phyloP scores from a whole-genome alignment of 2,888 invertebrate genomes.

The Sturmia bella region DNA sequence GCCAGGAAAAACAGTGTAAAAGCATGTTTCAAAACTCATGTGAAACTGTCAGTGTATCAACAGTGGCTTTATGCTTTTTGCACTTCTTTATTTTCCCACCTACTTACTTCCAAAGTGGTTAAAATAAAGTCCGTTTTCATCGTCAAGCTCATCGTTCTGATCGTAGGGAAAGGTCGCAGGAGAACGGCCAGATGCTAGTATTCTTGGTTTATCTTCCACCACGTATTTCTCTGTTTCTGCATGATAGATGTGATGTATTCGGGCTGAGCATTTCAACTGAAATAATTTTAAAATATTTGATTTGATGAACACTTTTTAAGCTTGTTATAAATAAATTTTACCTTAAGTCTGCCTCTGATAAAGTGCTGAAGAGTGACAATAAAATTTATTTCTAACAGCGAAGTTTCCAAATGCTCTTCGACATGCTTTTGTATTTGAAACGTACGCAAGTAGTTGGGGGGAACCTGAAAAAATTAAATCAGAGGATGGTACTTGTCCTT shows the following conservation, averaged over 20 bases:
- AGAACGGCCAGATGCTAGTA: conserved; percentile 81
- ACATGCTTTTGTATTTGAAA: conserved; percentile 79
- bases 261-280: conserved; percentile 80
- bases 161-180: conserved; percentile 81
- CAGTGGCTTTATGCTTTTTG: no score
- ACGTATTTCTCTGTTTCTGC: conserved; percentile 80
- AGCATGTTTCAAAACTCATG: no score
- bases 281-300: background rate
- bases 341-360: conserved; percentile 79
- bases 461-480: conserved; percentile 74
- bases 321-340: conserved; percentile 56
- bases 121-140: conserved; percentile 80
- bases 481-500: conserved; percentile 17
- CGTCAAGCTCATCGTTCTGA: conserved; percentile 76
- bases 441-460: conserved; percentile 76
- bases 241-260: conserved; percentile 80
- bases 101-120: conserved; percentile 80
- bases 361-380: conserved; percentile 80
- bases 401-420: conserved; percentile 79
- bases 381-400: conserved; percentile 80
- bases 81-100: background rate
- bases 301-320: no score
- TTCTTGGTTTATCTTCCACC: conserved; percentile 81
- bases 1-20: no score
- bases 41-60: no score